Percentiles rank a stretch among this genome's conserved stretches.
Evolutionary conservation across 2,113 vertebrate species (phyloP).

Genomic region (Ivindomyrus marchei): DNA sequence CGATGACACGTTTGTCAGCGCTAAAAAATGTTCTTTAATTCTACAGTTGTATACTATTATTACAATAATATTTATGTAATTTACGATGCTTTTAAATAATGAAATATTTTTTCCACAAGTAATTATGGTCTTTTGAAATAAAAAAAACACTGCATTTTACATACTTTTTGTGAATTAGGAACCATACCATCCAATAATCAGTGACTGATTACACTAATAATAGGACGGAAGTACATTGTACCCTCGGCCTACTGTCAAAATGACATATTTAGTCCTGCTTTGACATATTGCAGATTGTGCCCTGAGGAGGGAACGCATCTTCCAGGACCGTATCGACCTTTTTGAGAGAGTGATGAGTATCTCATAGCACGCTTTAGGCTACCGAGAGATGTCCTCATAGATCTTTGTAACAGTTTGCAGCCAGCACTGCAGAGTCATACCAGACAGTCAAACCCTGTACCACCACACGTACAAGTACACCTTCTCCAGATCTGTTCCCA

Average conservation of each 20-base stretch:
- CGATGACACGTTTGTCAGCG: neutral
- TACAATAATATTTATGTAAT: neutral
- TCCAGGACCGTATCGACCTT: neutral
- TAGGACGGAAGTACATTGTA: slow-evolving; percentile 1
- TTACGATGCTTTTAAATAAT: neutral
- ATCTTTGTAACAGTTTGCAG: slow-evolving; percentile 17
- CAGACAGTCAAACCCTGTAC: slow-evolving; percentile 9
- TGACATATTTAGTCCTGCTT: slow-evolving; percentile 16
- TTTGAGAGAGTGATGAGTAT: slow-evolving; percentile 11
- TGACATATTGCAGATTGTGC: neutral
- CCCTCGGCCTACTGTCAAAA: neutral
- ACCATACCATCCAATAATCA: neutral
- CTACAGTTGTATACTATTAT: neutral
- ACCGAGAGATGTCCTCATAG: slow-evolving; percentile 14
- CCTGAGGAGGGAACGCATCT: neutral
- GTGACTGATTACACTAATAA: neutral
- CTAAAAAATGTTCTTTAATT: neutral
- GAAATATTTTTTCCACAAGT: neutral
- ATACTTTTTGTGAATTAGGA: neutral
- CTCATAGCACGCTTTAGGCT: neutral
- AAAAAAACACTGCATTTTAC: neutral
- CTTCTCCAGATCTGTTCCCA: slow-evolving; percentile 3
- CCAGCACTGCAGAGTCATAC: slow-evolving; percentile 16
- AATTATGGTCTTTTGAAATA: neutral
- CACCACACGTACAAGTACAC: slow-evolving; percentile 14